Percentiles rank a stretch among this genome's conserved stretches.
Conservation (phyloP, 2,888 invertebrate species). For the Schrankia costaestrigalis region DNA sequence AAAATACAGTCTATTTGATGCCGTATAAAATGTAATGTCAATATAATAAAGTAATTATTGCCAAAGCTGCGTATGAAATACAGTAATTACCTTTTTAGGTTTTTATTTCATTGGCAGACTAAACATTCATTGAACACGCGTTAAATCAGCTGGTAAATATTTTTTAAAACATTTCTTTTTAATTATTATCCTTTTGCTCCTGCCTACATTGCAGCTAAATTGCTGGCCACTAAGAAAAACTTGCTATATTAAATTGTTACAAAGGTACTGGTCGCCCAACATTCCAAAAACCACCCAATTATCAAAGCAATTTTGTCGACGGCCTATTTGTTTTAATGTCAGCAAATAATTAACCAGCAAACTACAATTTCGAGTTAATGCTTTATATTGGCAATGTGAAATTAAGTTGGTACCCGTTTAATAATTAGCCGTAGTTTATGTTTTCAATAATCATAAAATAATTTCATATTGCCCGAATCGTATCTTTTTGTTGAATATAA, state of each 20-base stretch:
- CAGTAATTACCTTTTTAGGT: no score
- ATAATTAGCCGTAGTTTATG: constrained; percentile 15
- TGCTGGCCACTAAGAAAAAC: constrained; percentile 3
- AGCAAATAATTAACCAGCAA: constrained; percentile 29
- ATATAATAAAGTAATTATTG: no score
- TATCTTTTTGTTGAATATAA: constrained; percentile 21
- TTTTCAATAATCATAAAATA: constrained; percentile 16
- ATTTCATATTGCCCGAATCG: constrained; percentile 9
- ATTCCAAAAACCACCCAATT: constrained; percentile 27
- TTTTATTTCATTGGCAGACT: no score
- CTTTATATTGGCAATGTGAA: constrained; percentile 12
- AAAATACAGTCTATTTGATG: no score
- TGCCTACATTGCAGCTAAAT: constrained; percentile 4
- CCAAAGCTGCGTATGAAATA: no score
- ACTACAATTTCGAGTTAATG: constrained; percentile 25
- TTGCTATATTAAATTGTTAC: constrained; percentile 15
- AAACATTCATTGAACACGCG: no score
- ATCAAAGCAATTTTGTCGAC: constrained; percentile 27
- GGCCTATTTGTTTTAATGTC: constrained; percentile 31
- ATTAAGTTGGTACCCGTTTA: constrained; percentile 12
- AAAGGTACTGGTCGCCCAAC: constrained; percentile 14
- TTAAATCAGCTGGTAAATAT: no score
- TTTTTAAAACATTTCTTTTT: no score
- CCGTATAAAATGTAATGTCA: no score
- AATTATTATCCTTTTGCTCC: no score